Conservation (phyloP, 2,888 invertebrate species). For the Caenorhabditis sp. region DNA sequence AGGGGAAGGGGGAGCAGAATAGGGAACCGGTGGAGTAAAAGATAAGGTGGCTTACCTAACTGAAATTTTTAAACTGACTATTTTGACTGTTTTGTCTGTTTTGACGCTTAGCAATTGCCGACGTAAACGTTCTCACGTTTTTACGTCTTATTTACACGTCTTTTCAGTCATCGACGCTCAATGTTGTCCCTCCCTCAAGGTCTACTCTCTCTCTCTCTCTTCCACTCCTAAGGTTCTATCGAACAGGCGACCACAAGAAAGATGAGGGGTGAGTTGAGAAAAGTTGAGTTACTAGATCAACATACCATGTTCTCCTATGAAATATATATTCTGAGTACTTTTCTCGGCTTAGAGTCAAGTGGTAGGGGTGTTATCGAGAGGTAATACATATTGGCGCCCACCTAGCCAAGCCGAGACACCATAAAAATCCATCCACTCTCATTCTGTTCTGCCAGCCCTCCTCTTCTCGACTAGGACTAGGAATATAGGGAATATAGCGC, state of each 20-base stretch:
- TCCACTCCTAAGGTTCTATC: slow-evolving; percentile 55
- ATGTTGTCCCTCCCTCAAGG: slow-evolving; percentile 42
- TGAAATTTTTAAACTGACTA: neutral
- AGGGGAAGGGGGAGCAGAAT: neutral
- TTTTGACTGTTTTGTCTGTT: neutral
- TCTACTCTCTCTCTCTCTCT: slow-evolving; percentile 47
- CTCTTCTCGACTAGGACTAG: too few species aligned
- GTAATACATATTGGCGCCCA: slow-evolving; percentile 49
- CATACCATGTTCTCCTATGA: slow-evolving; percentile 13
- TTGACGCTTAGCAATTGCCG: too few species aligned
- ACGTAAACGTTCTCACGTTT: neutral
- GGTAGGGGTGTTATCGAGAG: slow-evolving; percentile 41
- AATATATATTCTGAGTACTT: neutral
- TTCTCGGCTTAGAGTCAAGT: slow-evolving; percentile 37
- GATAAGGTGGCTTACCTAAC: too few species aligned
- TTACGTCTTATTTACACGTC: slow-evolving; percentile 39
- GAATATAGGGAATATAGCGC: too few species aligned
- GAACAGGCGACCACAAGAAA: slow-evolving; percentile 31
- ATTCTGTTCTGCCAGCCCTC: too few species aligned
- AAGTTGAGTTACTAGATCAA: slow-evolving; percentile 27
- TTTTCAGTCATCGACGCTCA: slow-evolving; percentile 40
- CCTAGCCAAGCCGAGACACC: too few species aligned
- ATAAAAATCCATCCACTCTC: slow-evolving; percentile 43
- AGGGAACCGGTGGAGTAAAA: neutral
- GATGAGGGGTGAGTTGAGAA: slow-evolving; percentile 26